Base-by-base conservation (phyloP, 1,140 invertebrate species). In the Pararge aegeria region DNA sequence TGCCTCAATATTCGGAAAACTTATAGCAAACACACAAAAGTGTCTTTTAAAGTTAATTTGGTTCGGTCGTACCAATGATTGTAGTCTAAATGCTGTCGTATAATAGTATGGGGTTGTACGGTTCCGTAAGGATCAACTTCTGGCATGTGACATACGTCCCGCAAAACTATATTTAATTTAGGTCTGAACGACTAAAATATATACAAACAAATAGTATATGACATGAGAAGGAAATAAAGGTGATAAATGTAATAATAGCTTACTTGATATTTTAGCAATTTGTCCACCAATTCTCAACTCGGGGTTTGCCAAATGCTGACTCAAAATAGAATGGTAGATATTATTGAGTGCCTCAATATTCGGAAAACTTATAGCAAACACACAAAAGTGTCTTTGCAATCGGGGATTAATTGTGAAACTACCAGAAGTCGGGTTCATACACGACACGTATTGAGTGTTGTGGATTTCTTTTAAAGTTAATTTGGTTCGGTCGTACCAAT, bases 381-480 rank as follows among this genome's bases (percentile, higher is more conserved):
- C 97, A 72, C 95, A 95, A 83, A 99, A 99, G 83, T 99, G 97
- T 55, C 98, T 91, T 82, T 98, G 97, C 3, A 99, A 91, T 63
- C 98, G 92, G 0, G 97, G 96, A 91, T 98, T 98, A 56, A 99
- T 98, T 0, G 97, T 98, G 78, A 99, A 99, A 73, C 96, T 98
- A 27, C 98, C 98, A 52, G 97, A 97, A 0, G 97, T 98, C 0
- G 98, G 98, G 89, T 99, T 99, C 98, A 99, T 99, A 79, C 97
- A 98, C 20, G 96, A 96, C 0, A 99, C 95, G 79, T 99, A 99
- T 82, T 99, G 98, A 56, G 97, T 98, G 78, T 98, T 98, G 74
- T 98, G 96, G 60, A 99, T 98, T 54, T 99, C 98, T 89, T 99
- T 99, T 0, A 98, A 83, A 0, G 95, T 93, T n/a, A 99, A 88